Conservation (phyloP, 2,113 vertebrate species). For the zebrafish (Danio rerio) region DNA sequence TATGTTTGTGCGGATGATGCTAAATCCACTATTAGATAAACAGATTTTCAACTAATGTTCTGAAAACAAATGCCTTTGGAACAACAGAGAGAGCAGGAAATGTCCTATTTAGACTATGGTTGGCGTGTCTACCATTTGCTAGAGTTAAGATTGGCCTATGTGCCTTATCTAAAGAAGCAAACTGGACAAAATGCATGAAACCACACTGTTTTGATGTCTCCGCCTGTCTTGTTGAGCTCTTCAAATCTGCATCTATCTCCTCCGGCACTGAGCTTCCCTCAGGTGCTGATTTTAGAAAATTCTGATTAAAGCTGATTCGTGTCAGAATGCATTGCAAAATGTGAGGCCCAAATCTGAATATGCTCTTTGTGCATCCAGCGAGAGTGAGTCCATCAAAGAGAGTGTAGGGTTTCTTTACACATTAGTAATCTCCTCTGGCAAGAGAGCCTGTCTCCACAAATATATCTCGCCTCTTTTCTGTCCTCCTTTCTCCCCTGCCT, state of each 20-base stretch:
- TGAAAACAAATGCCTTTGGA: no score
- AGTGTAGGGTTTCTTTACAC: constrained; percentile 37
- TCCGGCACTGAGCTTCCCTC: constrained; percentile 44
- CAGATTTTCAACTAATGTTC: no score
- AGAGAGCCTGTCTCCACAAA: constrained; percentile 37
- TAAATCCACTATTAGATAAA: no score
- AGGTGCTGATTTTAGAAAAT: constrained; percentile 39
- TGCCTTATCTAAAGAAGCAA: no score
- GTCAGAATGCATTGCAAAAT: constrained; percentile 6
- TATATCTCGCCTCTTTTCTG: constrained; percentile 23
- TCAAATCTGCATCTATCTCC: constrained; percentile 45
- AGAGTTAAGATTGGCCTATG: no score
- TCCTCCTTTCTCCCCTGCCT: constrained; percentile 18
- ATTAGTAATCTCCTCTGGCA: constrained; percentile 44
- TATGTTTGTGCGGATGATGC: no score
- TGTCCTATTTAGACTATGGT: no score
- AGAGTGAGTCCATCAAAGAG: constrained; percentile 20
- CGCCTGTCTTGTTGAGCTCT: neutral
- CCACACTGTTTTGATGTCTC: neutral
- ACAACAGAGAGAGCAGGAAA: no score
- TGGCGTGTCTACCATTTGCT: no score
- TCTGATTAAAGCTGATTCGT: constrained; percentile 33
- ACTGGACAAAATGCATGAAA: neutral
- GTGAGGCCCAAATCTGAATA: constrained; percentile 4
- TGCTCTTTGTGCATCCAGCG: constrained; percentile 5